A percentile compares a stretch with the other conserved stretches of the same genome.
Conservation (phyloP, 1,140 invertebrate species). For the Heliconius melpomene region DNA sequence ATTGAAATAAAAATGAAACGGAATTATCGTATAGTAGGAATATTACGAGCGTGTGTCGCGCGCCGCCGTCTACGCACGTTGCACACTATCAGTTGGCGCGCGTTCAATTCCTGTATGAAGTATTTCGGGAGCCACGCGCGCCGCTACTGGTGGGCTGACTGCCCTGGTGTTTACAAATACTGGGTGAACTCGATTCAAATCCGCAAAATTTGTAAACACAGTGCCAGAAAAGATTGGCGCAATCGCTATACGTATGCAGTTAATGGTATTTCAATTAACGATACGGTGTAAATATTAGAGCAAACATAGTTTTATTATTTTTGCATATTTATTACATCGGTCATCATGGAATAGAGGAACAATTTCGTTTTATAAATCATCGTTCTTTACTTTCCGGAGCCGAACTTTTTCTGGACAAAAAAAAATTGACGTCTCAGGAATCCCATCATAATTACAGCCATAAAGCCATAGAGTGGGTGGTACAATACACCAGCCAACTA, state of each 20-base stretch:
- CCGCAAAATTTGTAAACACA: conserved; percentile 73
- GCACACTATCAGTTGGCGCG: conserved; percentile 73
- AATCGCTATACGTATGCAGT: conserved; percentile 35
- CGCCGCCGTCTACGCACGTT: conserved; percentile 75
- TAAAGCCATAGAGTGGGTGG: no score
- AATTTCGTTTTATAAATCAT: no score
- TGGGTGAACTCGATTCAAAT: conserved; percentile 74
- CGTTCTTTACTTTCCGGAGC: no score
- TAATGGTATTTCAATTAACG: conserved; percentile 20
- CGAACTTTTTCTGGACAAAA: no score
- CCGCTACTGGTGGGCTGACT: conserved; percentile 48
- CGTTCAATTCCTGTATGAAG: conserved; percentile 77
- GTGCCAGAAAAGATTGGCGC: conserved; percentile 61
- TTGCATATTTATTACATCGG: no score
- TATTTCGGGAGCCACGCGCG: conserved; percentile 75
- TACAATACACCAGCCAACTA: no score
- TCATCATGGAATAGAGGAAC: no score
- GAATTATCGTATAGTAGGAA: conserved; percentile 73
- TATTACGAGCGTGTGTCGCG: conserved; percentile 62
- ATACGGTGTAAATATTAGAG: not conserved
- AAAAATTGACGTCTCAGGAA: no score
- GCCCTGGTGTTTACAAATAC: conserved; percentile 79
- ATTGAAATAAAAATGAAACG: conserved; percentile 66
- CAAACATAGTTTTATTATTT: not conserved
- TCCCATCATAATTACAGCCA: no score